phyloP scores from a whole-genome alignment of 2,888 invertebrate species.

The Lycophotia porphyrea region DNA sequence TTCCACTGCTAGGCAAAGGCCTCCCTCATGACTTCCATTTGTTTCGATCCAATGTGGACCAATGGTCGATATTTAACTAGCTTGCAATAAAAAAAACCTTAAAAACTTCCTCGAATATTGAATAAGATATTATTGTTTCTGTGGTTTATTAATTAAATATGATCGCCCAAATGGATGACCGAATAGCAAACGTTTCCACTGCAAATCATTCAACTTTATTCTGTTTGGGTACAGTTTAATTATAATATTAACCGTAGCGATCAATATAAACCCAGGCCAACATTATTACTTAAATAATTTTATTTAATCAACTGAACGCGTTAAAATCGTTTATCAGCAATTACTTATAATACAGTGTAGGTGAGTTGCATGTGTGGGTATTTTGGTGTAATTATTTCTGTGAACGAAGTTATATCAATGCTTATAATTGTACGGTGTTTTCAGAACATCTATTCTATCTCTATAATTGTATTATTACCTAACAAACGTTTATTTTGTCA shows the following conservation, averaged over 20 bases:
- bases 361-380: not conserved
- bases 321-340: constrained; percentile 15
- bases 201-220: constrained; percentile 41
- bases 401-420: not conserved
- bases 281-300: constrained; percentile 45
- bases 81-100: not conserved
- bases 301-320: constrained; percentile 20
- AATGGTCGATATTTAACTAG: not conserved
- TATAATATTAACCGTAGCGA: constrained; percentile 30
- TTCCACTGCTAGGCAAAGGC: not conserved
- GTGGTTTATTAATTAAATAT: constrained; percentile 43
- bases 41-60: not conserved
- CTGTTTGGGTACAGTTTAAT: constrained; percentile 39
- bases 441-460: not conserved
- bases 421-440: not conserved
- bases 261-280: constrained; percentile 33
- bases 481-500: not conserved
- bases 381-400: constrained; percentile 1
- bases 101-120: not conserved
- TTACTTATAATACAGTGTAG: constrained; percentile 4
- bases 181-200: constrained; percentile 27
- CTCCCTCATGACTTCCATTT: no score
- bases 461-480: not conserved
- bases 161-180: constrained; percentile 12
- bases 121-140: not conserved